Evolutionary conservation across 2,888 invertebrate species (phyloP).

Genomic region (Drosophila multiciliata): DNA sequence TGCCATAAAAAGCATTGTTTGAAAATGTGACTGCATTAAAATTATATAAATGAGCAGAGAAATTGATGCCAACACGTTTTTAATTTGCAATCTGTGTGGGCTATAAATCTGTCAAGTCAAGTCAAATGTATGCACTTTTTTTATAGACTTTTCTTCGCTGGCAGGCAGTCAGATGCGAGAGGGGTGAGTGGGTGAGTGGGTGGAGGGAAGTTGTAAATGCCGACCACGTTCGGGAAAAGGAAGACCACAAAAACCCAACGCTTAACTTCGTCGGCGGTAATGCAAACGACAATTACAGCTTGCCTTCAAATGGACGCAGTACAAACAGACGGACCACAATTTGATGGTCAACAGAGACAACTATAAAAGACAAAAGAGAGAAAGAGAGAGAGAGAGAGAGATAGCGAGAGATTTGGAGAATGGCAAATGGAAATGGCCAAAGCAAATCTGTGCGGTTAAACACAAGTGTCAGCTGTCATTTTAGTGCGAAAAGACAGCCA

Average conservation of each 20-base stretch:
- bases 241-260: slow-evolving; percentile 58
- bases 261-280: slow-evolving; percentile 62
- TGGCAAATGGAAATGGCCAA: slow-evolving; percentile 35
- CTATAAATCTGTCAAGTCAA: slow-evolving; percentile 59
- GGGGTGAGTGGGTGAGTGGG: no score
- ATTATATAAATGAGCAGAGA: slow-evolving; percentile 35
- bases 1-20: not conserved
- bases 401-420: not conserved
- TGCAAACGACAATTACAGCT: slow-evolving; percentile 77
- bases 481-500: slow-evolving; percentile 46
- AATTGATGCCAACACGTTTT: slow-evolving; percentile 61
- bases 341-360: slow-evolving; percentile 48
- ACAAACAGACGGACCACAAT: slow-evolving; percentile 71
- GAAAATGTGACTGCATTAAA: slow-evolving; percentile 6
- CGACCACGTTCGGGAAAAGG: slow-evolving; percentile 46
- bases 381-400: slow-evolving; percentile 1
- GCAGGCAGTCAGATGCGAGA: slow-evolving; percentile 9
- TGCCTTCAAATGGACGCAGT: slow-evolving; percentile 65
- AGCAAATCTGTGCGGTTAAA: slow-evolving; percentile 79
- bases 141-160: slow-evolving; percentile 34
- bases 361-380: not conserved
- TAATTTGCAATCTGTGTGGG: slow-evolving; percentile 52
- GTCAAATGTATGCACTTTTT: slow-evolving; percentile 50
- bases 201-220: slow-evolving; percentile 19
- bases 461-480: slow-evolving; percentile 81